Conservation (phyloP, 2,888 invertebrate genomes). For the Acrocyrtus sp. region DNA sequence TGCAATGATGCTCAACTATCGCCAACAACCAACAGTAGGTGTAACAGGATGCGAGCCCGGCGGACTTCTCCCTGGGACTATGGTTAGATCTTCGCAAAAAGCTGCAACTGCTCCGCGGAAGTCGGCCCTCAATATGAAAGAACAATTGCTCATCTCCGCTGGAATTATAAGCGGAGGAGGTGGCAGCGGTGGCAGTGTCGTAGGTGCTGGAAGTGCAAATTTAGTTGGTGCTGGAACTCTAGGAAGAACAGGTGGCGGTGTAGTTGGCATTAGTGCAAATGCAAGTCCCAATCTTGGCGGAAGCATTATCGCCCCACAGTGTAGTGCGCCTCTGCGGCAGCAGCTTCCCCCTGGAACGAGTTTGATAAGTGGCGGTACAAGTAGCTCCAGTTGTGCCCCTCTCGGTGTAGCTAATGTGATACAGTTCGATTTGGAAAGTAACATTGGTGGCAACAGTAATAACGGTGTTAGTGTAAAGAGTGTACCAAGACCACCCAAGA, state of each 20-base stretch:
- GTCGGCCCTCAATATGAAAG: conserved; percentile 55
- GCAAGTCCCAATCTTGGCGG: conserved; percentile 25
- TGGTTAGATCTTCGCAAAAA: conserved; percentile 22
- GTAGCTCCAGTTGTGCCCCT: conserved; percentile 17
- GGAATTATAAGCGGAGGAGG: conserved; percentile 38
- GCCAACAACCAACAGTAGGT: conserved; percentile 35
- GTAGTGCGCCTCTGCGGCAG: conserved; percentile 9
- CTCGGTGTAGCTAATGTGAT: conserved; percentile 46
- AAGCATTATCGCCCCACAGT: neutral
- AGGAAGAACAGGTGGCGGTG: conserved; percentile 38
- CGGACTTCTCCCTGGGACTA: conserved; percentile 27
- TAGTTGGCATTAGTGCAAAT: conserved; percentile 24
- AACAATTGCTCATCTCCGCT: conserved; percentile 54
- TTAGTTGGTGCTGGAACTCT: conserved; percentile 34
- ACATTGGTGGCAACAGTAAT: conserved; percentile 8
- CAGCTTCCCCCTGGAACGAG: conserved; percentile 12
- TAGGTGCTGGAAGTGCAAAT: conserved; percentile 22
- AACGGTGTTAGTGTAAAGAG: conserved; percentile 36
- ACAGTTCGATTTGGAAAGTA: conserved; percentile 42
- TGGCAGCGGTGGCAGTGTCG: no score
- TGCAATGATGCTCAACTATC: conserved; percentile 62
- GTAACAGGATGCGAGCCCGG: no score
- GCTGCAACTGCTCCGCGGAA: conserved; percentile 38
- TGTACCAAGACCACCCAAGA: conserved; percentile 61
- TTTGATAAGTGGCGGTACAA: conserved; percentile 8